Percentiles rank a stretch among this genome's conserved stretches.
These are phyloP conservation scores for Andrena bucephala DNA, from an alignment of 2,888 invertebrate species.

Conservation along the genomic window DNA sequence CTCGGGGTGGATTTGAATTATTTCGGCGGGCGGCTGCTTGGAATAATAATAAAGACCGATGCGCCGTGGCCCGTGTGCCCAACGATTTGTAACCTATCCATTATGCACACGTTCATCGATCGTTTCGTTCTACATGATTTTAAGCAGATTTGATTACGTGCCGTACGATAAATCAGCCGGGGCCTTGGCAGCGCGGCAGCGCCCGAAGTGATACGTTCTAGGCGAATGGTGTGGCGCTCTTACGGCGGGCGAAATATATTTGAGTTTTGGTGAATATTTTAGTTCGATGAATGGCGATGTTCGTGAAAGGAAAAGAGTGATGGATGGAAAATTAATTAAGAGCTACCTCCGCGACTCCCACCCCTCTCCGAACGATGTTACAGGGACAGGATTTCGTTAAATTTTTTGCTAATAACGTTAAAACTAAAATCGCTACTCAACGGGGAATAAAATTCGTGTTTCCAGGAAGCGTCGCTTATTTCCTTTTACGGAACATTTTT, in stretches of 20 bases:
- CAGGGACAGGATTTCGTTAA: not conserved
- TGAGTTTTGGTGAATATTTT: conserved; percentile 34
- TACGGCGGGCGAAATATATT: conserved; percentile 26
- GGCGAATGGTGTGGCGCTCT: conserved; percentile 27
- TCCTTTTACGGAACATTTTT: not conserved
- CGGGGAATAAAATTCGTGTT: not conserved
- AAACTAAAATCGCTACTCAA: not conserved
- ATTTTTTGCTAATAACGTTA: not conserved
- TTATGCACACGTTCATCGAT: conserved; percentile 49
- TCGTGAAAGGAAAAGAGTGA: conserved; percentile 14
- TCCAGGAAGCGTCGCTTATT: not conserved
- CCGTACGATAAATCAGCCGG: conserved; percentile 37
- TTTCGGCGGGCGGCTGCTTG: conserved; percentile 40
- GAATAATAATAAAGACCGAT: conserved; percentile 57
- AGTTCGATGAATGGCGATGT: not conserved
- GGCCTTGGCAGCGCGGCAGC: not conserved
- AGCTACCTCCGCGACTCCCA: too few species aligned
- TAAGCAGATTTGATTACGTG: conserved; percentile 58
- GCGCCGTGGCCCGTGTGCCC: conserved; percentile 5
- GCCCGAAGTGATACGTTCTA: conserved; percentile 24
- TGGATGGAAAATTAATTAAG: conserved; percentile 31
- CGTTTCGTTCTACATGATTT: conserved; percentile 47
- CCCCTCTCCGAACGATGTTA: not conserved
- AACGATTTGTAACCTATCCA: conserved; percentile 44
- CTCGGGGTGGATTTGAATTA: conserved; percentile 50